Conservation (phyloP, 1,140 invertebrate genomes). For the Bombyx mori region DNA sequence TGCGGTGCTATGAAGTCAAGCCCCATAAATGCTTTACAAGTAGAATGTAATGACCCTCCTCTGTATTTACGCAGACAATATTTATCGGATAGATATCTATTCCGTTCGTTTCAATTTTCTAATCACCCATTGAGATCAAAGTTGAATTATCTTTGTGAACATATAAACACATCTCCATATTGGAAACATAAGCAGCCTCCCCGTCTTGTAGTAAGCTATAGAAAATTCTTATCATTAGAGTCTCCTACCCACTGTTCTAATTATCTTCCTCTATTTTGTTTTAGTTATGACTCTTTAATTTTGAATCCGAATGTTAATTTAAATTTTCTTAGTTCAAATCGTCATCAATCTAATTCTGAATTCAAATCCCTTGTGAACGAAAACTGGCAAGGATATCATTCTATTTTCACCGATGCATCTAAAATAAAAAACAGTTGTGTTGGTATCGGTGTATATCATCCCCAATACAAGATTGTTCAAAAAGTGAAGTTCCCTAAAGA, state of each 20-base stretch:
- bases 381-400: neutral
- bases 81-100: slow-evolving; percentile 7
- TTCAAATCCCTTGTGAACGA: neutral
- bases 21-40: slow-evolving; percentile 1
- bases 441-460: too few relatives aligned
- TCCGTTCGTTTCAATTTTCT: slow-evolving; percentile 1
- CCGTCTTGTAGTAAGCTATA: neutral
- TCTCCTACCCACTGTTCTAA: neutral
- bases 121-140: slow-evolving; percentile 6
- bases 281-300: too few relatives aligned
- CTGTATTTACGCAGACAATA: slow-evolving; percentile 13
- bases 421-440: neutral
- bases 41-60: neutral
- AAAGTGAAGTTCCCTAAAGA: too few relatives aligned
- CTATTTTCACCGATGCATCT: neutral
- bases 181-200: neutral
- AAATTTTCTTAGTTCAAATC: neutral
- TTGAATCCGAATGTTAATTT: neutral
- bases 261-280: too few relatives aligned
- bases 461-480: too few relatives aligned
- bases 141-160: slow-evolving; percentile 1
- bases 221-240: neutral
- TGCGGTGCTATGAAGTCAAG: slow-evolving; percentile 6
- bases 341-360: too few relatives aligned
- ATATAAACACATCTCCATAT: neutral